Evolutionary conservation across 2,113 vertebrate species (phyloP).

Genomic region (Neogobius melanostomus): DNA sequence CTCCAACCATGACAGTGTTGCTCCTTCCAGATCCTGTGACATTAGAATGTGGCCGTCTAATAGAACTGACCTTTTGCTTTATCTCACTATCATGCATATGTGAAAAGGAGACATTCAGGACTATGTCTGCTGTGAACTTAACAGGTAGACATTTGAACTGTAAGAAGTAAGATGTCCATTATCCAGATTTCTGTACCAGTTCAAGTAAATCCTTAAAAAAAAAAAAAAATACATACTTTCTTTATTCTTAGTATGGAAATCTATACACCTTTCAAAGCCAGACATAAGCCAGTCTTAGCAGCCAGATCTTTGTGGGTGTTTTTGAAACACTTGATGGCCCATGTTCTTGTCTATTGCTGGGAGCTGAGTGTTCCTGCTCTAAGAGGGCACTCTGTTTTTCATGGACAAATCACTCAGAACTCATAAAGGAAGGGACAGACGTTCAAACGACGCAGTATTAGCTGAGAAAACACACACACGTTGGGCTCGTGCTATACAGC

Average conservation of each 20-base stretch:
- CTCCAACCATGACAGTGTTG: no score
- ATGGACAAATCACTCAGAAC: conserved; percentile 66
- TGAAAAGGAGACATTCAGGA: conserved; percentile 30
- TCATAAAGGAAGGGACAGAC: conserved; percentile 49
- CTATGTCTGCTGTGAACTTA: conserved; percentile 3
- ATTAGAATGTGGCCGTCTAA: conserved; percentile 69
- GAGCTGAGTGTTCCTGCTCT: conserved; percentile 59
- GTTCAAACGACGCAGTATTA: conserved; percentile 46
- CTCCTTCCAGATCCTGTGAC: conserved; percentile 60
- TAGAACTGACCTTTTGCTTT: conserved; percentile 67
- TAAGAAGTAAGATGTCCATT: not conserved
- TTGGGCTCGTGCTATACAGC: not conserved
- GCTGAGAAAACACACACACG: conserved; percentile 52
- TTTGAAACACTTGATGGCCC: conserved; percentile 47
- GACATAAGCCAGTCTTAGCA: conserved; percentile 7
- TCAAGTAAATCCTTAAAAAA: not conserved
- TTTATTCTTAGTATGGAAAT: not conserved
- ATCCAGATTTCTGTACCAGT: not conserved
- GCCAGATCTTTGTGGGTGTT: conserved; percentile 38
- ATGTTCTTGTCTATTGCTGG: conserved; percentile 51
- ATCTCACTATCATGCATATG: conserved; percentile 63
- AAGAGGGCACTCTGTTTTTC: conserved; percentile 66
- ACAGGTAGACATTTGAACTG: conserved; percentile 17
- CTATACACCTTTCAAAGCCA: not conserved
- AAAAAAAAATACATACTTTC: not conserved